Evolutionary conservation across 2,797 vertebrate genomes (phyloP).

Genomic region (Paratrypauchen microcephalus): DNA sequence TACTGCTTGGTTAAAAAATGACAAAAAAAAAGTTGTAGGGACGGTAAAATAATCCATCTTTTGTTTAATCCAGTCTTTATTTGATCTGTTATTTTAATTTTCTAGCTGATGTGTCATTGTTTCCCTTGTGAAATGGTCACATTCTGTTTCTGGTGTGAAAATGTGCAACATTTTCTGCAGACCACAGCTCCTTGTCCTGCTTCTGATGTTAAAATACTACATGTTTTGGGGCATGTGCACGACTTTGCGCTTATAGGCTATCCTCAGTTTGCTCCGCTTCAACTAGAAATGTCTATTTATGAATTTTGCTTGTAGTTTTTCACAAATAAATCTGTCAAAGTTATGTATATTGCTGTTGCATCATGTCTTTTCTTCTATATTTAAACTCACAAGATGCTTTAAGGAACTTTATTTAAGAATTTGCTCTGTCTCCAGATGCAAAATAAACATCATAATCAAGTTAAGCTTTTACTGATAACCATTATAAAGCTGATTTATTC

Average conservation of each 20-base stretch:
- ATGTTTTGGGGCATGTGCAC: slow-evolving; percentile 99
- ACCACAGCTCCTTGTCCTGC: slow-evolving; percentile 95
- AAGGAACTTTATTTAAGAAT: too few relatives aligned
- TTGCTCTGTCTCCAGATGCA: too few relatives aligned
- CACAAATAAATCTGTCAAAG: slow-evolving; percentile 99
- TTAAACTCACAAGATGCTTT: not conserved
- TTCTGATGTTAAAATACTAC: slow-evolving; percentile 98
- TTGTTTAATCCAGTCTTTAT: slow-evolving; percentile 59
- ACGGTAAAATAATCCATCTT: slow-evolving; percentile 71
- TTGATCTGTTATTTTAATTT: slow-evolving; percentile 72
- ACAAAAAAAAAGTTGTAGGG: slow-evolving; percentile 77
- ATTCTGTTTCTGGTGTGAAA: slow-evolving; percentile 81
- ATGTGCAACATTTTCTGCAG: slow-evolving; percentile 81
- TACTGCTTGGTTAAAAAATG: slow-evolving; percentile 83
- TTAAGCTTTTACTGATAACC: too few relatives aligned
- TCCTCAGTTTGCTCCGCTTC: slow-evolving; percentile 92
- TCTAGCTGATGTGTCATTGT: slow-evolving; percentile 92
- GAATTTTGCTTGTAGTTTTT: slow-evolving; percentile 99
- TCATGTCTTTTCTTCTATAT: slow-evolving; percentile 63
- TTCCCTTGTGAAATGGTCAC: slow-evolving; percentile 96
- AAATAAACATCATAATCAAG: too few relatives aligned
- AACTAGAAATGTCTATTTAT: slow-evolving; percentile 99
- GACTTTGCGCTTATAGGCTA: slow-evolving; percentile 98
- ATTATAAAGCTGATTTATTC: too few relatives aligned
- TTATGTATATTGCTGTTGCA: slow-evolving; percentile 76